Percentiles rank a stretch among this genome's conserved stretches.
phyloP scores from a whole-genome alignment of 2,113 vertebrate species.

The Pituophis catenifer region DNA sequence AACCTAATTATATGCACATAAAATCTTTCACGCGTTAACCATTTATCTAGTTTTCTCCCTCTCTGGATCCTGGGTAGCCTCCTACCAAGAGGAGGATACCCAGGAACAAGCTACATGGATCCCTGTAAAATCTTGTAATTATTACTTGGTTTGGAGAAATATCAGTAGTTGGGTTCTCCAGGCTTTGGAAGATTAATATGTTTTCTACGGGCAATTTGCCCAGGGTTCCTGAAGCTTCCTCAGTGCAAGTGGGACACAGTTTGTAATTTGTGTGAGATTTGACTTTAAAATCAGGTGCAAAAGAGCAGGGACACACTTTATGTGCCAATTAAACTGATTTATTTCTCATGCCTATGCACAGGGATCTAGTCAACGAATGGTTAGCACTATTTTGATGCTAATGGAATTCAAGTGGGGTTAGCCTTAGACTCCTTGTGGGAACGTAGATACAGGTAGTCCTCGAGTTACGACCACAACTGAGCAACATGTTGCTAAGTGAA shows the following conservation, averaged over 20 bases:
- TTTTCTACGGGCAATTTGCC: neutral
- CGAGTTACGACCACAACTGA: too few relatives aligned
- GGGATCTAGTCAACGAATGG: too few relatives aligned
- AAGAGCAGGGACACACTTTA: too few relatives aligned
- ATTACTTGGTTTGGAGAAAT: neutral
- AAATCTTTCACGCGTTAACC: neutral
- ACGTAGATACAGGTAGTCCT: too few relatives aligned
- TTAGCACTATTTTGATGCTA: too few relatives aligned
- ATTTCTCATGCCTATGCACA: too few relatives aligned
- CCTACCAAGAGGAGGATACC: neutral
- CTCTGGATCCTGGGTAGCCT: neutral
- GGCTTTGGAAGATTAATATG: neutral
- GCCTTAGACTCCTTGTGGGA: too few relatives aligned
- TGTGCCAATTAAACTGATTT: too few relatives aligned
- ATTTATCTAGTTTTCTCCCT: neutral
- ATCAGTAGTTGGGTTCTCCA: neutral
- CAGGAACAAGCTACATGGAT: neutral
- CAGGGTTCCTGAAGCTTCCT: neutral
- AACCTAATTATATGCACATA: neutral
- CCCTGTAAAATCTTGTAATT: neutral
- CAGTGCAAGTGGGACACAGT: neutral
- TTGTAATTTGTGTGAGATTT: neutral
- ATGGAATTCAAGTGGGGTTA: too few relatives aligned
- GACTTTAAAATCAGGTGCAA: neutral
- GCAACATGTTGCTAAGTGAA: too few relatives aligned